These are phyloP conservation scores for Xylophagus ater DNA, from an alignment of 2,888 invertebrate species.

Conservation along the genomic window DNA sequence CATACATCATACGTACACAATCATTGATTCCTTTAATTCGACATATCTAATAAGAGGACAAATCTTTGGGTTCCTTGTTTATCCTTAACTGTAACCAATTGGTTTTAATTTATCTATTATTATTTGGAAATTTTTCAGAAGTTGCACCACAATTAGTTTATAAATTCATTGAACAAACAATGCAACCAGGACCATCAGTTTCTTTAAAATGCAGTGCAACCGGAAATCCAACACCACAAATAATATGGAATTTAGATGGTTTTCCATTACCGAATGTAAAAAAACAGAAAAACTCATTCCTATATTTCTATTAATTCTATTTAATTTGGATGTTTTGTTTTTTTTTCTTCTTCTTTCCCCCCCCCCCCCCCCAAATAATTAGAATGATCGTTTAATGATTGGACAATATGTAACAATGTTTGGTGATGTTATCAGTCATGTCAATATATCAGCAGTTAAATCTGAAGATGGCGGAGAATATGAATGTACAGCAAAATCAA, in stretches of 20 bases:
- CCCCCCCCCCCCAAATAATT: slow-evolving; percentile 12
- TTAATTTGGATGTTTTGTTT: too few species aligned
- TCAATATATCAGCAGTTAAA: slow-evolving; percentile 75
- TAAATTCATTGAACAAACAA: slow-evolving; percentile 66
- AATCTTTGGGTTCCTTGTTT: too few species aligned
- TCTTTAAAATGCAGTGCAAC: slow-evolving; percentile 65
- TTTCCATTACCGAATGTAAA: slow-evolving; percentile 51
- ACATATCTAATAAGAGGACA: too few species aligned
- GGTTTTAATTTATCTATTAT: too few species aligned
- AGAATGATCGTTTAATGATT: slow-evolving; percentile 62
- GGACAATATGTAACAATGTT: slow-evolving; percentile 85
- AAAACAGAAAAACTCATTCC: slow-evolving; percentile 11
- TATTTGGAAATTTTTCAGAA: slow-evolving; percentile 44
- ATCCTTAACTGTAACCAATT: too few species aligned
- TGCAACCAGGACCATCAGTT: slow-evolving; percentile 66
- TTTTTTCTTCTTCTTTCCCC: slow-evolving; percentile 5
- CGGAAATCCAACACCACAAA: slow-evolving; percentile 66
- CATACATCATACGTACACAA: too few species aligned
- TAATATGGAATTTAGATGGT: slow-evolving; percentile 64
- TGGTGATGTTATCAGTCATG: slow-evolving; percentile 84
- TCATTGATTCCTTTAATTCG: too few species aligned
- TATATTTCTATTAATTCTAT: neutral
- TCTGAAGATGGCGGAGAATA: slow-evolving; percentile 85
- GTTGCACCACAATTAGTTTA: slow-evolving; percentile 63
- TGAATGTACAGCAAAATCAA: slow-evolving; percentile 70